phyloP scores from a whole-genome alignment of 2,888 invertebrate genomes.

The Dryococelus australis region DNA sequence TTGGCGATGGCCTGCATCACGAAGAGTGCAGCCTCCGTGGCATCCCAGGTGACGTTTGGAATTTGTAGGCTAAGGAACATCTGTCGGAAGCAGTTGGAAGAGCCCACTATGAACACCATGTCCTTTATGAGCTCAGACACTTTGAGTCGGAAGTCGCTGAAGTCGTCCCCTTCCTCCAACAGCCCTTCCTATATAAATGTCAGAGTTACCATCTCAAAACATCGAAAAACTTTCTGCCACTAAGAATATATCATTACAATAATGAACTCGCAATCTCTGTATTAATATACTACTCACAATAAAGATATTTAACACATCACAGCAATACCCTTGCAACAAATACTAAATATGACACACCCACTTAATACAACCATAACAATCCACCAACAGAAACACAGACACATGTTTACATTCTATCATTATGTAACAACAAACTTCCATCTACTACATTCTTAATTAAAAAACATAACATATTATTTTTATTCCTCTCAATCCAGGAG shows the following conservation, averaged over 20 bases:
- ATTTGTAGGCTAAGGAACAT: constrained; percentile 82
- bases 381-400: too few relatives aligned
- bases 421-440: too few relatives aligned
- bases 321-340: too few relatives aligned
- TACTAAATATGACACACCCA: too few relatives aligned
- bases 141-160: constrained; percentile 83
- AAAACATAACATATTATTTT: too few relatives aligned
- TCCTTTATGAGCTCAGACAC: constrained; percentile 95
- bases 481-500: too few relatives aligned
- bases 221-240: not conserved
- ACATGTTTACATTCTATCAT: too few relatives aligned
- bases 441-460: too few relatives aligned
- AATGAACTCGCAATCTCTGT: not conserved
- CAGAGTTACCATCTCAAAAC: constrained; percentile 41
- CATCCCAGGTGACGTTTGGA: constrained; percentile 85
- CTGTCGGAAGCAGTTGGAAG: constrained; percentile 89
- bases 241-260: constrained; percentile 18
- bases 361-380: too few relatives aligned
- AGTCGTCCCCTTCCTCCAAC: constrained; percentile 84
- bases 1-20: constrained; percentile 95
- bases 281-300: too few relatives aligned
- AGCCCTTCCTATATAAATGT: constrained; percentile 68
- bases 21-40: constrained; percentile 91
- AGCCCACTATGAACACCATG: constrained; percentile 95
- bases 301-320: too few relatives aligned